phyloP scores from a whole-genome alignment of 2,113 vertebrate genomes.

The Propithecus coquereli region DNA sequence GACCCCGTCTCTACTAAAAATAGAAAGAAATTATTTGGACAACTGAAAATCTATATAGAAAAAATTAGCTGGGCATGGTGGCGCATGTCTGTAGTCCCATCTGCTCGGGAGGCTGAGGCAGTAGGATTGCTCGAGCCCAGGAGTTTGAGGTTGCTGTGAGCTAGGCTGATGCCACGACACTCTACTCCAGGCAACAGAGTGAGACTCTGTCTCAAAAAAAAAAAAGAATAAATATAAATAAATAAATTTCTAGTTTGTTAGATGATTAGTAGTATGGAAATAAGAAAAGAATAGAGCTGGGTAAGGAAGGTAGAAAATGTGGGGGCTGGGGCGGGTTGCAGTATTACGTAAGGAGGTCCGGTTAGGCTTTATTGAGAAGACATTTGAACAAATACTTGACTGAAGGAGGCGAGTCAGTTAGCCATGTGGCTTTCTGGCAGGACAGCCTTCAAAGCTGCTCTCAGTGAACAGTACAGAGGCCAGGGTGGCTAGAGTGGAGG shows the following conservation, averaged over 20 bases:
- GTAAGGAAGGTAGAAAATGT: background rate
- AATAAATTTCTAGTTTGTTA: background rate
- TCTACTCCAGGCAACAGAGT: too few relatives aligned
- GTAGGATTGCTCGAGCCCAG: too few relatives aligned
- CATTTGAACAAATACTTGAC: background rate
- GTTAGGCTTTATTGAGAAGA: background rate
- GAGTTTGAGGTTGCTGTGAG: too few relatives aligned
- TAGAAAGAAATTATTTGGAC: too few relatives aligned
- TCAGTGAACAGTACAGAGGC: background rate
- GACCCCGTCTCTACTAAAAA: too few relatives aligned
- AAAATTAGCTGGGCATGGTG: too few relatives aligned
- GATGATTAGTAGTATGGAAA: background rate
- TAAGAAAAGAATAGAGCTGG: background rate
- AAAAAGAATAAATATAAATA: background rate
- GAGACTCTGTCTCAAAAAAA: too few relatives aligned
- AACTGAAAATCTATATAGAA: too few relatives aligned
- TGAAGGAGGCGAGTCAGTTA: background rate
- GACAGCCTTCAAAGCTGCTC: background rate
- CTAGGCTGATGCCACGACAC: too few relatives aligned
- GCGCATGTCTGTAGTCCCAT: too few relatives aligned
- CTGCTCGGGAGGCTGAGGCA: too few relatives aligned
- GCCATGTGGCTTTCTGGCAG: background rate
- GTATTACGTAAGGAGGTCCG: background rate
- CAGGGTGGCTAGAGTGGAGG: background rate
- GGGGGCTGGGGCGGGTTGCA: background rate